phyloP scores from a whole-genome alignment of 2,113 vertebrate species.

The Mormyrus lacerda region DNA sequence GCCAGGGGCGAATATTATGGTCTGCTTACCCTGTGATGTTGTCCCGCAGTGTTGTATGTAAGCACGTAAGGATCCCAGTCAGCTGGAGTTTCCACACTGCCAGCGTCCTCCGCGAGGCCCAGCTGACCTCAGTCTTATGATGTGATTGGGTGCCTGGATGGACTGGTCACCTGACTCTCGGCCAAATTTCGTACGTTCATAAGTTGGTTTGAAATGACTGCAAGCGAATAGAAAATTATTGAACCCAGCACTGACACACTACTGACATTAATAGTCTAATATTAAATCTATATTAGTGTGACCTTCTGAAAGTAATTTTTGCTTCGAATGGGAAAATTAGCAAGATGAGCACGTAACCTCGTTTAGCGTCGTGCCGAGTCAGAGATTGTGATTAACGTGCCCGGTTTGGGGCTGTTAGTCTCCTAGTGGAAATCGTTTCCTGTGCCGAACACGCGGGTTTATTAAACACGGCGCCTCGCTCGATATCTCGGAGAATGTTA shows the following conservation, averaged over 20 bases:
- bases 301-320: neutral
- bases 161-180: neutral
- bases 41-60: neutral
- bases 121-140: neutral
- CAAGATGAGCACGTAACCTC: neutral
- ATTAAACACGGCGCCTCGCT: neutral
- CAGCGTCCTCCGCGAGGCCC: neutral
- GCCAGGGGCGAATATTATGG: neutral
- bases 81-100: neutral
- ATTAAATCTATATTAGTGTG: neutral
- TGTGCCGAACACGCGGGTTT: neutral
- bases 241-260: neutral
- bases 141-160: neutral
- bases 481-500: neutral
- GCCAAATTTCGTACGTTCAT: neutral
- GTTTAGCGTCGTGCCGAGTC: neutral
- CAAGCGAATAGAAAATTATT: neutral
- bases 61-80: neutral
- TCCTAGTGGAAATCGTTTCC: neutral
- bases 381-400: constrained; percentile 1
- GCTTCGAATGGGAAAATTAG: neutral
- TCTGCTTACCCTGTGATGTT: neutral
- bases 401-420: neutral
- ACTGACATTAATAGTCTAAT: neutral
- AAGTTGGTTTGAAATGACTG: neutral